Percentiles rank a stretch among this genome's conserved stretches.
phyloP scores from a whole-genome alignment of 2,888 invertebrate genomes.

The Caenorhabditis afra region DNA sequence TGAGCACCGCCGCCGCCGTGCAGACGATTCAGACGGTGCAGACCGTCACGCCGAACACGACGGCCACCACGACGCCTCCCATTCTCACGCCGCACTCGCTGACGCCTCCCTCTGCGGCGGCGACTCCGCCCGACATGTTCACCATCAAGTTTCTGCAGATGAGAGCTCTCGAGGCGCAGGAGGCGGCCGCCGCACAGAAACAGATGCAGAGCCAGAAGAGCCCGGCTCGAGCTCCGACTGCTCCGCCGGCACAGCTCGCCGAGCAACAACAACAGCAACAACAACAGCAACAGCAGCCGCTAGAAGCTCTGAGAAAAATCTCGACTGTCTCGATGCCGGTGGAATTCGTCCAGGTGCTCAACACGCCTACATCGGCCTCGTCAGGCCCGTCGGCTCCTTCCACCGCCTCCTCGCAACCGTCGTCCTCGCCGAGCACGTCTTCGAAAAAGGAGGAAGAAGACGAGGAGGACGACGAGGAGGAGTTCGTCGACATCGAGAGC shows the following conservation, averaged over 20 bases:
- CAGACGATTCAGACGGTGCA: too few relatives aligned
- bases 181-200: too few relatives aligned
- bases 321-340: slow-evolving; percentile 10
- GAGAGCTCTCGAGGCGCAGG: too few relatives aligned
- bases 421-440: slow-evolving; percentile 56
- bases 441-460: slow-evolving; percentile 51
- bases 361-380: too few relatives aligned
- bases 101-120: neutral
- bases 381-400: too few relatives aligned
- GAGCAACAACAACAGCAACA: too few relatives aligned
- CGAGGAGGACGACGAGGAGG: slow-evolving; percentile 65
- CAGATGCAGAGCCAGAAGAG: too few relatives aligned
- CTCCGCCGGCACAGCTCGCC: neutral
- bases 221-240: neutral
- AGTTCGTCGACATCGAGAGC: slow-evolving; percentile 69
- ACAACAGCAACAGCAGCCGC: too few relatives aligned
- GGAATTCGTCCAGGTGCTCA: slow-evolving; percentile 7
- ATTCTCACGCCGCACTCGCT: neutral
- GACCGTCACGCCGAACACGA: neutral
- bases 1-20: too few relatives aligned
- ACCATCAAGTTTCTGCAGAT: neutral
- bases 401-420: neutral
- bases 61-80: neutral
- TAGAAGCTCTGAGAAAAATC: too few relatives aligned
- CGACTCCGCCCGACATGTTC: neutral